Evolutionary conservation across 2,113 vertebrate genomes (phyloP), one percentile per base, ranked within the genome.

Genomic region (Cyanocitta stelleri): DNA sequence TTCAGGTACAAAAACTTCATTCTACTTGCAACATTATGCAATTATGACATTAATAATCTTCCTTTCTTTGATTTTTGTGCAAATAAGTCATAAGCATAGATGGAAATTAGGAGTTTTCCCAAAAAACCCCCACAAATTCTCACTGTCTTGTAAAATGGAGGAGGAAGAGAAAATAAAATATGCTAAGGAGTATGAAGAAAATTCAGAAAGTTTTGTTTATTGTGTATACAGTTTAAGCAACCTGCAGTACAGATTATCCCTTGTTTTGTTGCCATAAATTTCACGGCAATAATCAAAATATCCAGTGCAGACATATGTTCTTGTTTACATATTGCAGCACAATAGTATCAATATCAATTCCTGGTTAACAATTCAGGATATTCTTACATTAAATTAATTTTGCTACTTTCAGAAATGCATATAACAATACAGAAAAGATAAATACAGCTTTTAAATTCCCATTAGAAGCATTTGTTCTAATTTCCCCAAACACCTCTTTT

Each of bases 401-500:
- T 63, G 6, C 2, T 76, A 64, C 10, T 68, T 92, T 54, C 41
- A 84, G 35, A 88, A 79, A 35, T 58, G 2, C 7, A 32, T 44
- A 6, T 20, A 75, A 46, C 9, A 62, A 10, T 80, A 69, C 27
- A 33, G 29, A 84, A 32, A 74, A 79, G 3, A 85, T n/a, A 66
- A 32, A 86, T 17, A n/a, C 4, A 75, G 2, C 61, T 89, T 85
- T 96, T 94, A 88, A 73, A 84, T 93, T 93, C 89, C 68, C 32
- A 76, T 93, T 87, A 73, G 43, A 12, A 87, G 2, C 26, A 27
- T 89, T 96, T 73, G 30, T 76, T 77, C 37, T 89, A 88, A 91
- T 91, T 96, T 97, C 78, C 68, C 85, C 30, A 52, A 92, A 72
- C 41, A 62, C 6, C 33, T 63, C 85, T 81, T 91, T n/a, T 89